Evolutionary conservation across 2,797 vertebrate genomes (phyloP), one percentile per base, ranked within the genome.

Genomic region (Atherinosoma microstoma): DNA sequence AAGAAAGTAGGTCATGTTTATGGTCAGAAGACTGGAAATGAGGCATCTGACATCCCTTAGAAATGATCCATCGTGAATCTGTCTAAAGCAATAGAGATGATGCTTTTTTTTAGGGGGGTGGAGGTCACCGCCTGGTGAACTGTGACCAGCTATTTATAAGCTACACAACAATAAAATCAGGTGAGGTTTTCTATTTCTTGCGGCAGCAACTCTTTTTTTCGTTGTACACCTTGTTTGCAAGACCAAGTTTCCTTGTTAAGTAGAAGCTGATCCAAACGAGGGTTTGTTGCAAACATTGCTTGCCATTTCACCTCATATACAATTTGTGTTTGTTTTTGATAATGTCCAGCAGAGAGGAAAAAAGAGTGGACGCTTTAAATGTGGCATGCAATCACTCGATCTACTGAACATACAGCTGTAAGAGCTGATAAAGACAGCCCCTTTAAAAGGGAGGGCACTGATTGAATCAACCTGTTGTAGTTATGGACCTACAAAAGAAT

Each of bases 401-500:
- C 69, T 72, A 66, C 70, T 87, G 32, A 61, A 63, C 73, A 63
- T 78, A 64, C 87, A 83, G 74, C 83, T 85, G 75, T 70, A 64
- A 61, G 69, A 83, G 61, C 77, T 75, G 82, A 88, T 89, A 89
- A 82, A 85, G 54, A 53, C 74, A 35, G 45, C 67, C 56, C 30
- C 42, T 68, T 86, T 80, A 51, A 67, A 75, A 66, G 75, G 58
- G 64, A 72, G 70, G 58, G 42, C 73, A 61, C 80, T 82, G 87
- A 86, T 81, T 76, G 63, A 84, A 86, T 84, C 77, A 61, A 78
- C 27, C 59, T 70, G 77, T 80, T 85, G 42, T 49, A 76, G 71
- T 74, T 81, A 16, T 18, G 42, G 81, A 74, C 78, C 70, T 79
- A 87, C 81, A 87, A 90, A 88, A 80, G 65, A 70, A 84, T 67